phyloP scores from a whole-genome alignment of 2,113 vertebrate species.

The Esox niger region DNA sequence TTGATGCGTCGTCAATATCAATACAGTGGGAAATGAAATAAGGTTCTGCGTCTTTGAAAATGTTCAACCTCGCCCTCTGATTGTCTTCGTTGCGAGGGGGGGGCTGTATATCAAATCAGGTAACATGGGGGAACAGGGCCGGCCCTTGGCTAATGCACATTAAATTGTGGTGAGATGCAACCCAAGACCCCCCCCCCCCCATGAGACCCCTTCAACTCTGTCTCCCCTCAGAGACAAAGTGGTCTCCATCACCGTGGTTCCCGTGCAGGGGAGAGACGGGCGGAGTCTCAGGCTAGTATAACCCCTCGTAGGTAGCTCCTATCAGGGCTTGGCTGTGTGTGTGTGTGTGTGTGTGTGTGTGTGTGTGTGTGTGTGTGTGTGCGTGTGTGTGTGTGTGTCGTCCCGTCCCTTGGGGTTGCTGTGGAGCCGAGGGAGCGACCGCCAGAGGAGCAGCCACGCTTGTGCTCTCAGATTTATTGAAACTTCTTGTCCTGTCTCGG shows the following conservation, averaged over 20 bases:
- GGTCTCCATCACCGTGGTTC: constrained; percentile 14
- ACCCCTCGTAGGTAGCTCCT: constrained; percentile 47
- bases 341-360: too few species aligned
- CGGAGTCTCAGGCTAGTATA: constrained; percentile 34
- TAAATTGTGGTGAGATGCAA: constrained; percentile 73
- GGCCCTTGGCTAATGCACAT: constrained; percentile 67
- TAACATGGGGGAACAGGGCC: constrained; percentile 39
- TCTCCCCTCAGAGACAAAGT: constrained; percentile 34
- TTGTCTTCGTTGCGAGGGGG: constrained; percentile 58
- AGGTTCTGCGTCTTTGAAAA: too few species aligned
- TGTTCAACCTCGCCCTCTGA: constrained; percentile 21
- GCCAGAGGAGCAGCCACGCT: constrained; percentile 59
- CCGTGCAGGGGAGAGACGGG: constrained; percentile 25
- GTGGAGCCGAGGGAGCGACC: constrained; percentile 38
- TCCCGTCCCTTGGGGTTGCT: constrained; percentile 48
- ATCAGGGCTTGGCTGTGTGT: constrained; percentile 44
- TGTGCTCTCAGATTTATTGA: constrained; percentile 73
- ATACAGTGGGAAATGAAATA: constrained; percentile 39
- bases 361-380: too few species aligned
- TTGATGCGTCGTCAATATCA: constrained; percentile 69
- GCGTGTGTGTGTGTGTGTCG: constrained; percentile 29
- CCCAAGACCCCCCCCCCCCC: constrained; percentile 71
- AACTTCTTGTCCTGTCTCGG: constrained; percentile 85
- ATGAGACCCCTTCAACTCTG: constrained; percentile 65
- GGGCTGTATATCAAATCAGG: constrained; percentile 73